Percentiles rank a stretch among this genome's conserved stretches.
These are phyloP conservation scores for Mactromeris polynyma DNA, from an alignment of 2,888 invertebrate genomes.

Conservation along the genomic window DNA sequence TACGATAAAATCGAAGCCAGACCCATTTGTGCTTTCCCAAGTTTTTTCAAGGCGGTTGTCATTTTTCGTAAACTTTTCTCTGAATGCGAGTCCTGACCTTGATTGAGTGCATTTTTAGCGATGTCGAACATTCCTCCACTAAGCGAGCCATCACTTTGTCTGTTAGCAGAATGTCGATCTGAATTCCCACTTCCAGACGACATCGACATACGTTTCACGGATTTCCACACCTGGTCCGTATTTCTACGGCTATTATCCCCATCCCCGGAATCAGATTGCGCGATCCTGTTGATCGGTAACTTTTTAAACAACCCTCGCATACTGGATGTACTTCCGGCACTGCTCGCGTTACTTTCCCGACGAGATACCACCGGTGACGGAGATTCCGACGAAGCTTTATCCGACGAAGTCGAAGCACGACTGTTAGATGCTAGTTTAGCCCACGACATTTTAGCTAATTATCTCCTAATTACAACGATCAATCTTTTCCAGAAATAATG, in stretches of 20 bases:
- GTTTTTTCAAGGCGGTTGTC: conserved; percentile 57
- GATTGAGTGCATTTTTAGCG: conserved; percentile 19
- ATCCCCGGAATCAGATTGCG: conserved; percentile 1
- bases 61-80: conserved; percentile 57
- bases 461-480: background rate
- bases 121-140: conserved; percentile 4
- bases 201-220: conserved; percentile 60
- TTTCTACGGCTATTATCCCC: background rate
- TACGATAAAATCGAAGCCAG: conserved; percentile 62
- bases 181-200: conserved; percentile 28
- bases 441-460: conserved; percentile 57
- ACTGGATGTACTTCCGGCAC: conserved; percentile 24
- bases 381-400: conserved; percentile 16
- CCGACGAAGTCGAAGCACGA: conserved; percentile 7
- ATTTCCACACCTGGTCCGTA: conserved; percentile 29
- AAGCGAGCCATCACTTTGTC: conserved; percentile 49
- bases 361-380: conserved; percentile 31
- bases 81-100: background rate
- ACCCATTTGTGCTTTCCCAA: conserved; percentile 66
- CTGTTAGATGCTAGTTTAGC: conserved; percentile 48
- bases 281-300: conserved; percentile 3
- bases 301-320: conserved; percentile 47
- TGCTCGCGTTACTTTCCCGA: conserved; percentile 41
- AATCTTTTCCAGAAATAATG: background rate
- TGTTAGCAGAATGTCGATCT: conserved; percentile 34